Evolutionary conservation across 1,140 invertebrate genomes (phyloP), one percentile per base, ranked within the genome.

Genomic region (Nixonia krombeini): DNA sequence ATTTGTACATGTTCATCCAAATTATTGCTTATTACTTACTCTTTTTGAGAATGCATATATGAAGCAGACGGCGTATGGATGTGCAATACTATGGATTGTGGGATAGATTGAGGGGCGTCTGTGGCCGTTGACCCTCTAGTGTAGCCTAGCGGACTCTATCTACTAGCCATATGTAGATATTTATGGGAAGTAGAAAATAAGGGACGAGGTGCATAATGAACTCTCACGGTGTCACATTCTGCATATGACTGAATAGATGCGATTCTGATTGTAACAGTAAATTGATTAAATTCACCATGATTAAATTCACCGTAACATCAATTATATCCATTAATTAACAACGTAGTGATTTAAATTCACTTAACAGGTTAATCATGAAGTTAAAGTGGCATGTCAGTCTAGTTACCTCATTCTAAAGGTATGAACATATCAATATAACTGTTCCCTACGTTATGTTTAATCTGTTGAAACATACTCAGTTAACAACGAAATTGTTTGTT

Each of bases 41-140:
- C 4, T 18, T 18, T 17, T 4, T 15, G 37, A 44, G 26, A 44
- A 44, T 10, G 18, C n/a, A 25, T 13, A 26, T 28, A 29, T 51
- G 44, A 55, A 55, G 42, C 40, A 44, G 45, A 15, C 26, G n/a
- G n/a, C 26, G 15, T 38, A 61, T 56, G 50, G 64, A 44, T 51
- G 61, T 57, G 50, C 28, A 64, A 63, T 35, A 35, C 13, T 59
- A 61, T 57, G 57, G 59, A 67, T 70, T 73, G 71, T 72, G 72
- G 77, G 74, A 80, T 83, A 83, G 76, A 75, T 83, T 79, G 78
- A 77, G 76, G 81, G 81, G 82, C 81, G 80, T 49, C 64, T 58
- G 70, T 83, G 81, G 81, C 70, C 81, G 78, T 83, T 83, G 81
- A 83, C 79, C 81, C 78, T 77, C 63, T 66, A 58, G 63, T 56